Base-by-base conservation (phyloP, 2,888 invertebrate genomes). In the Drosophila paracracens region DNA sequence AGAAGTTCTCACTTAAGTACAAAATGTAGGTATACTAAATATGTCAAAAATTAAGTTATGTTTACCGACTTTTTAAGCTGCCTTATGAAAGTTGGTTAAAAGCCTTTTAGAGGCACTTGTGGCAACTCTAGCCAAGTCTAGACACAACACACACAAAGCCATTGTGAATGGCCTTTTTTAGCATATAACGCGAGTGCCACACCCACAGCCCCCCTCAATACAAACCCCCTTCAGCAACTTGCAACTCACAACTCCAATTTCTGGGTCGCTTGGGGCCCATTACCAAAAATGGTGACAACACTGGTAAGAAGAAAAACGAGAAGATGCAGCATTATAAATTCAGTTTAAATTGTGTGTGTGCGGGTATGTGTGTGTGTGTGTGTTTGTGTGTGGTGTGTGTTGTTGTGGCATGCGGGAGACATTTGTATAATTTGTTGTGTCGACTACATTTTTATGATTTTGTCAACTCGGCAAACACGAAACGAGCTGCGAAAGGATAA, bases 371-470 rank as follows among this genome's bases (percentile, higher is more conserved):
- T 2, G 16, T 53, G 6, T 21, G 4, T 25, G 5, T 48, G 16
- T 7, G 5, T 25, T 25, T 31, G n/a, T 10, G 21, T 25, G 33
- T 35, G 13, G 16, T 27, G 48, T 52, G 10, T 21, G 7, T 74
- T 40, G 53, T n/a, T 59, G 43, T 43, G 62, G 68, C 76, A 79
- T 68, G 68, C 61, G 81, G 79, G 76, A 88, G 81, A 88, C 86
- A 88, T 85, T 85, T 85, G 86, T 85, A 90, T 90, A 90, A 88
- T 88, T 85, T 90, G 90, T 88, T 85, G 87, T 81, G 74, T 78
- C 67, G 79, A 67, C 75, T 82, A 83, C 79, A 81, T 88, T 90
- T 86, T 86, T 90, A 86, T 90, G 85, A 86, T 86, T 86, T 88
- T 86, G 85, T 86, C 87, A 90, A 85, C 81, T 86, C 89, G 71